phyloP scores from a whole-genome alignment of 2,113 vertebrate species.

The Misgurnus anguillicaudatus region DNA sequence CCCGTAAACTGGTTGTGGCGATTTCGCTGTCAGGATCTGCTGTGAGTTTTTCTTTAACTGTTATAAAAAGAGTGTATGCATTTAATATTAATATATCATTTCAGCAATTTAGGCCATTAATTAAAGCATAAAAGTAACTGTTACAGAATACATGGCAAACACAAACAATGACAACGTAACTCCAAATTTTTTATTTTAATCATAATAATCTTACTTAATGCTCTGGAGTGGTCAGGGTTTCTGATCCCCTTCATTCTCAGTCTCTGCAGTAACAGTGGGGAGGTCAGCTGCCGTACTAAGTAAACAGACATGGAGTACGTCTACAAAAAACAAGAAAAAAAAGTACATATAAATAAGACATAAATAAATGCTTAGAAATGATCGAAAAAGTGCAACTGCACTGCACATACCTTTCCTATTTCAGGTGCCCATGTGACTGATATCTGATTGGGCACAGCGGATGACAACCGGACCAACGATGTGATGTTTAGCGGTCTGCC shows the following conservation, averaged over 20 bases:
- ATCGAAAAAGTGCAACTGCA: neutral
- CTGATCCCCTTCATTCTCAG: slow-evolving; percentile 96
- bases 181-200: no score
- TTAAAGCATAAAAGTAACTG: no score
- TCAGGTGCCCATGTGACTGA: slow-evolving; percentile 96
- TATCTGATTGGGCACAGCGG: slow-evolving; percentile 97
- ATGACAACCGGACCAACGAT: slow-evolving; percentile 89
- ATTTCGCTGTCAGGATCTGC: slow-evolving; percentile 95
- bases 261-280: slow-evolving; percentile 91
- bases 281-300: slow-evolving; percentile 94
- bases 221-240: slow-evolving; percentile 98
- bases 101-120: neutral
- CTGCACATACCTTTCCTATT: slow-evolving; percentile 86
- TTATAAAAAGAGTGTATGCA: slow-evolving; percentile 26
- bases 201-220: slow-evolving; percentile 78
- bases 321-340: slow-evolving; percentile 70
- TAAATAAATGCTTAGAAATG: neutral
- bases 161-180: no score
- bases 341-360: neutral
- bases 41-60: slow-evolving; percentile 95
- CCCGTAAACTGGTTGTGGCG: slow-evolving; percentile 90
- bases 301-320: slow-evolving; percentile 97
- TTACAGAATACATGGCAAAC: no score
- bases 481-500: slow-evolving; percentile 94
- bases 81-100: neutral